Conservation (phyloP, 2,113 vertebrate genomes). For the Hiodon alosoides region DNA sequence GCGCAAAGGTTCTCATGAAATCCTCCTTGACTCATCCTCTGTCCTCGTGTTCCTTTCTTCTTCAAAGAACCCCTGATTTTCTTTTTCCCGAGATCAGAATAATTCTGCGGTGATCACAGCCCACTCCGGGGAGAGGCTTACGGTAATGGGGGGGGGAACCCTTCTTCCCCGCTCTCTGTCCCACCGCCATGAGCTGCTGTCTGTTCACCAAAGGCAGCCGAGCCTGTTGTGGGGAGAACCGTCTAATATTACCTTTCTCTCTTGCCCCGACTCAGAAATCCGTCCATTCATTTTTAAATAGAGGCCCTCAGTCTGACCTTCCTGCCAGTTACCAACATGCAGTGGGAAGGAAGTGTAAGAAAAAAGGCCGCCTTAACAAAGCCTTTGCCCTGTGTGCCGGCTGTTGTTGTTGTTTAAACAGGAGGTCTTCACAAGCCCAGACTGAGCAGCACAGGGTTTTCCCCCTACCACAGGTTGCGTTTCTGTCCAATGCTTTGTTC, state of each 20-base stretch:
- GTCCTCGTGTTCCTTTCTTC: neutral
- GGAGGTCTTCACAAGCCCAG: neutral
- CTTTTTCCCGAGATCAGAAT: too few relatives aligned
- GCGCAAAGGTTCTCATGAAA: neutral
- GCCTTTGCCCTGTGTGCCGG: neutral
- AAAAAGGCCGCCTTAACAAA: neutral
- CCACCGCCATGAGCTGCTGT: too few relatives aligned
- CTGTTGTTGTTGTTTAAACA: neutral
- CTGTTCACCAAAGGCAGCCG: neutral
- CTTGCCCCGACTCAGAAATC: slow-evolving; percentile 11
- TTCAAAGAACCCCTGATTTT: neutral
- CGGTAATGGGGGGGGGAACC: neutral
- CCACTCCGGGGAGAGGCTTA: too few relatives aligned
- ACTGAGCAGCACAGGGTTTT: neutral
- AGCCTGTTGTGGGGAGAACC: neutral
- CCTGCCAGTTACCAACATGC: slow-evolving; percentile 7
- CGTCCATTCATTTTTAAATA: slow-evolving; percentile 20
- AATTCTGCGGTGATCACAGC: too few relatives aligned
- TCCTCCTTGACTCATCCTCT: neutral
- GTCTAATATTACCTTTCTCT: slow-evolving; percentile 5
- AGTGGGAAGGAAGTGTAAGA: neutral
- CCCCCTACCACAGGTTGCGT: neutral
- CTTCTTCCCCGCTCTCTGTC: neutral
- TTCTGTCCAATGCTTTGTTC: neutral
- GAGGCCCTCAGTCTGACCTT: slow-evolving; percentile 3